phyloP scores from a whole-genome alignment of 2,888 invertebrate species.

The Agonopterix subpropinquella region DNA sequence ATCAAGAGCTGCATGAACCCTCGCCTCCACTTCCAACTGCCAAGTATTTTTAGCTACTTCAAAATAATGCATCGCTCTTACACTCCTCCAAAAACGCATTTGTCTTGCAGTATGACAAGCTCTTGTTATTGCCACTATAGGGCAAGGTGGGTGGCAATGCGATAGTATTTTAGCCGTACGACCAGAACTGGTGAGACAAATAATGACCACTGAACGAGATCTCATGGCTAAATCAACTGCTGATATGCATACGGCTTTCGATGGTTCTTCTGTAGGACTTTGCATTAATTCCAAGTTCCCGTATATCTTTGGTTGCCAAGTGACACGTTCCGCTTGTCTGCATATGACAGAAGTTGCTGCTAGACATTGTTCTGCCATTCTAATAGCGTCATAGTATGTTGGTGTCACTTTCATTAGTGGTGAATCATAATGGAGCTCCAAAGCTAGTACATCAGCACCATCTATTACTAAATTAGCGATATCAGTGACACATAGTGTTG shows the following conservation, averaged over 20 bases:
- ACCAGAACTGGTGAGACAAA: conserved; percentile 85
- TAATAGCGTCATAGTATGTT: conserved; percentile 37
- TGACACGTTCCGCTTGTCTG: conserved; percentile 89
- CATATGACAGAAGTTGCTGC: conserved; percentile 84
- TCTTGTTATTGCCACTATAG: conserved; percentile 84
- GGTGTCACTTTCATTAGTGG: conserved; percentile 50
- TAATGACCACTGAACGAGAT: conserved; percentile 70
- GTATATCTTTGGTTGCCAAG: conserved; percentile 88
- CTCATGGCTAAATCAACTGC: conserved; percentile 59
- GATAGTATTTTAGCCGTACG: conserved; percentile 82
- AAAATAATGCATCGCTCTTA: conserved; percentile 72
- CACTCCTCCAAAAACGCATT: conserved; percentile 65
- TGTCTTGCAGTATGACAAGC: conserved; percentile 81
- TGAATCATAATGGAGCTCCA: conserved; percentile 78
- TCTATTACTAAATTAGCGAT: conserved; percentile 95
- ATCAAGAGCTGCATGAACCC: conserved; percentile 54
- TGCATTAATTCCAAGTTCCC: conserved; percentile 79
- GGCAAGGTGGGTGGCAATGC: conserved; percentile 81
- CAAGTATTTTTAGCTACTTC: conserved; percentile 45
- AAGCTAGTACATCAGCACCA: conserved; percentile 90
- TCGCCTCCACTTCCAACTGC: conserved; percentile 48
- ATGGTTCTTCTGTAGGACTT: conserved; percentile 71
- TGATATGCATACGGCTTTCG: conserved; percentile 68
- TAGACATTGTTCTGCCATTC: conserved; percentile 80
- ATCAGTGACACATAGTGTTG: conserved; percentile 85